Evolutionary conservation across 2,113 vertebrate species (phyloP), one percentile per base, ranked within the genome.

Genomic region (Notiomystis cincta): DNA sequence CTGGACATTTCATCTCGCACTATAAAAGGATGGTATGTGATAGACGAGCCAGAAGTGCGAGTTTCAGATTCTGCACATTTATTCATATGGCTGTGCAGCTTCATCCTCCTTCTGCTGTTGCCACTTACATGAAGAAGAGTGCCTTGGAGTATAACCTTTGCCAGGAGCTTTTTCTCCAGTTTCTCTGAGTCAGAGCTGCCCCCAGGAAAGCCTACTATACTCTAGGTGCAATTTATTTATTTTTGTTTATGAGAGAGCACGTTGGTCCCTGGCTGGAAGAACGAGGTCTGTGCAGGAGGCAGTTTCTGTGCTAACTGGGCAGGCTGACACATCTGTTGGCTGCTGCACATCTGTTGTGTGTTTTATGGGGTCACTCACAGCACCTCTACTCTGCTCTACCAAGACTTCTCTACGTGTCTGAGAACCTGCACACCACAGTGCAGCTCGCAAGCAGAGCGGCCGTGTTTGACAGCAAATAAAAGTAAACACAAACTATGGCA

Each of bases 381-480:
- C 53, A 89, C 6, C 53, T 33, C 6, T 76, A 35, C 19, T n/a
- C 61, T 65, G 35, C 77, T 91, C 81, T 53, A 30, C 38, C 57
- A 30, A 60, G 85, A 48, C 22, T 3, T n/a, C 77, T 89, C 44
- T 50, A 45, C 5, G 1, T 21, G 47, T 23, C 44, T 31, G 11
- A 38, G 62, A 92, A 80, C 70, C 44, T 71, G 81, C 35, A 6
- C 7, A 19, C 13, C 75, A 67, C 9, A 3, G 30, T 20, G 54
- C 71, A 88, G 76, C 78, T 72, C 56, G 16, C 58, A 72, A 80
- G 85, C 71, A 66, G 42, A 35, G 66, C 1, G 3, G 35, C 37
- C 12, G 87, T 64, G 87, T 51, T 19, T 91, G 78, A 94, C 76
- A 94, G 94, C n/a, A 27, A 96, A 92, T 40, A 93, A 95, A 70